Evolutionary conservation across 2,113 vertebrate genomes (phyloP), one percentile per base, ranked within the genome.

Genomic region (Meleagris gallopavo): DNA sequence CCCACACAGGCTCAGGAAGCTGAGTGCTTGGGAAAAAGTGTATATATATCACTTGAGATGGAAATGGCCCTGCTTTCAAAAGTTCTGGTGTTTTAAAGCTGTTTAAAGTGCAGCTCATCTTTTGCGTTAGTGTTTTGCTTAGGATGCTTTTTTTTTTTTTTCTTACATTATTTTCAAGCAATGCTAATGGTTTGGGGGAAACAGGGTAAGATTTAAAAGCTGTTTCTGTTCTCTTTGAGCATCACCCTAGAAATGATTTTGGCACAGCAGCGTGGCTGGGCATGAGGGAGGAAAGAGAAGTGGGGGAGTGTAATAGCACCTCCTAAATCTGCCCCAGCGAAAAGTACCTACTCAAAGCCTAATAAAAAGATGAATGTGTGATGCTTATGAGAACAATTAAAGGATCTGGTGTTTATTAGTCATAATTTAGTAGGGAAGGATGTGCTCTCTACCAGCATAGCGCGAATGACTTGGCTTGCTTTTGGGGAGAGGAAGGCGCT

Each of bases 351-450:
- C 88, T 85, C 45, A 64, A 41, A 87, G 64, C 46, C 17, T 36
- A 66, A 73, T 76, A 24, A 30, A 29, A 70, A 70, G 60, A 60
- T 67, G 55, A 41, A 71, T 74, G 50, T 74, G 60, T 3, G 6
- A 0, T 73, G 71, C 54, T 72, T 91, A 19, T 21, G 75, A 88
- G 78, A 93, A 73, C 78, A 89, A 57, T 91, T 46, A 18, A 25
- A 64, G 29, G 34, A 60, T 83, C 88, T 96, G 92, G 43, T 82
- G 89, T 66, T 79, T 46, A 43, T 92, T 93, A 93, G 57, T 89
- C 83, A 78, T 69, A 8, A 0, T 84, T 90, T 43, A 30, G 48
- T 87, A 40, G 79, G 83, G 46, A 80, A 91, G 65, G 70, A 84
- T 86, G 36, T 78, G 83, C 57, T n/a, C 57, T 52, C 50, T 48